These are phyloP conservation scores for Blastobasis adustella DNA, from an alignment of 2,888 invertebrate genomes.

Conservation along the genomic window DNA sequence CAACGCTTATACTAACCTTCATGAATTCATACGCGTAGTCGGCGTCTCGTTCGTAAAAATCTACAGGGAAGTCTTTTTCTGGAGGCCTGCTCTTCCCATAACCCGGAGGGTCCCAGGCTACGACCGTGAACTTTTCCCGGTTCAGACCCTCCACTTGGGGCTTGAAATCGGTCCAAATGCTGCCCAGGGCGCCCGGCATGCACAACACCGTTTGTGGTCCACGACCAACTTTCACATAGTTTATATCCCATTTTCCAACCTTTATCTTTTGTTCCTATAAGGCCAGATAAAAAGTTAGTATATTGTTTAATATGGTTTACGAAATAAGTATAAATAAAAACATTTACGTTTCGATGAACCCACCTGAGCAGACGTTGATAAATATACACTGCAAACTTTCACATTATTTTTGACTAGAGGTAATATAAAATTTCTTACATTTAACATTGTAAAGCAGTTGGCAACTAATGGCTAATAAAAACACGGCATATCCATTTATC, in stretches of 20 bases:
- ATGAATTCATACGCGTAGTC: conserved; percentile 80
- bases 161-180: conserved; percentile 88
- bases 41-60: conserved; percentile 87
- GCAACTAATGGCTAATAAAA: too few relatives aligned
- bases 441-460: too few relatives aligned
- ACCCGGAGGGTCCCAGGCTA: conserved; percentile 91
- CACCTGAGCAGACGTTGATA: neutral
- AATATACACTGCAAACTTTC: neutral
- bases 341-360: too few relatives aligned
- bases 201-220: conserved; percentile 79
- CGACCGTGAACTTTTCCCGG: conserved; percentile 75
- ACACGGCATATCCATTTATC: too few relatives aligned
- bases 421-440: too few relatives aligned
- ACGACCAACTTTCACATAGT: conserved; percentile 75
- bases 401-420: neutral
- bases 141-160: conserved; percentile 83
- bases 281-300: neutral
- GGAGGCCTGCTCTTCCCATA: conserved; percentile 91
- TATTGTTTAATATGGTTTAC: too few relatives aligned
- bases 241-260: conserved; percentile 73
- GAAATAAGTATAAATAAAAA: too few relatives aligned
- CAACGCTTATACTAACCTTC: conserved; percentile 56
- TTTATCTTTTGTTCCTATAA: conserved; percentile 78
- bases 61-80: conserved; percentile 77
- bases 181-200: conserved; percentile 88